phyloP scores from a whole-genome alignment of 2,797 vertebrate species.

The Pangasius krempfi region DNA sequence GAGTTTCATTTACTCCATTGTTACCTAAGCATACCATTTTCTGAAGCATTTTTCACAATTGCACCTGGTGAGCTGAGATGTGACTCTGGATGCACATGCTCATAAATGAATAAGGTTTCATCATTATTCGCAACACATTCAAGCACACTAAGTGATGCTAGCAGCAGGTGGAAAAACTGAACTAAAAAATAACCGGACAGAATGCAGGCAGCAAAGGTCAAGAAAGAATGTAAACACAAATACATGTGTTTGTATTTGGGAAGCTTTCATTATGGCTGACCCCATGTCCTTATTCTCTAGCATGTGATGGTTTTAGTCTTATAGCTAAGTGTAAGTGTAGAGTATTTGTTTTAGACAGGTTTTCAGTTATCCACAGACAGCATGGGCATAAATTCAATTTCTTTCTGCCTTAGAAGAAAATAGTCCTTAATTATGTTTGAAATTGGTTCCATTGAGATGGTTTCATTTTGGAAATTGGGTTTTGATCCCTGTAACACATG shows the following conservation, averaged over 20 bases:
- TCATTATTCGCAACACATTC: constrained; percentile 10
- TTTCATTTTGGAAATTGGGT: constrained; percentile 35
- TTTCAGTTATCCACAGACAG: not conserved
- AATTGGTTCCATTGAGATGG: constrained; percentile 3
- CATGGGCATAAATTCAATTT: constrained; percentile 36
- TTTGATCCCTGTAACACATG: constrained; percentile 19
- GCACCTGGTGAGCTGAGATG: not conserved
- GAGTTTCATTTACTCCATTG: not conserved
- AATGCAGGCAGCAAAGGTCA: constrained; percentile 20
- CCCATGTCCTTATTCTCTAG: not conserved
- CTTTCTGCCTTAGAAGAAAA: constrained; percentile 44
- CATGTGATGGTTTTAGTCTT: not conserved
- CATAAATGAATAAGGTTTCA: not conserved
- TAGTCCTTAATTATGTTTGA: constrained; percentile 43
- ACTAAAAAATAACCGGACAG: not conserved
- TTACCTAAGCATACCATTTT: not conserved
- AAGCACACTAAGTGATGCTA: not conserved
- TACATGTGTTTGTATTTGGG: constrained; percentile 10
- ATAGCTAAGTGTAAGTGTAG: constrained; percentile 8
- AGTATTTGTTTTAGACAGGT: constrained; percentile 23
- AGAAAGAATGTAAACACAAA: too few species aligned
- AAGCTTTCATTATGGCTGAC: constrained; percentile 23
- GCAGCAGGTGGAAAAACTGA: not conserved
- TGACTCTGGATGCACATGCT: not conserved
- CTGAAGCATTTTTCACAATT: not conserved